Conservation (phyloP, 2,888 invertebrate species). For the Drosophila diplacantha region DNA sequence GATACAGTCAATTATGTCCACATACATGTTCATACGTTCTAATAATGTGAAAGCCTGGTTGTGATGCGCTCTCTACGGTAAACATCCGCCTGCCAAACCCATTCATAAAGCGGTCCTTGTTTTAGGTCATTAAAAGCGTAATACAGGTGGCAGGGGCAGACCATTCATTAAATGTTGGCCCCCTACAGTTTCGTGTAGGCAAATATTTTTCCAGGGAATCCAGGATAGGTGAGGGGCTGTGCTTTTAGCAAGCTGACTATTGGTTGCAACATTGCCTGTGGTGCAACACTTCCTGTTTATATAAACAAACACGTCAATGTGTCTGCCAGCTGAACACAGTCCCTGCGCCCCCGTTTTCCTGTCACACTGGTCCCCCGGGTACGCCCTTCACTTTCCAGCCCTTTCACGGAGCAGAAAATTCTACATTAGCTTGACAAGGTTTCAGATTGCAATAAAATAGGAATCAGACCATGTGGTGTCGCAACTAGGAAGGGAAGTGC, state of each 20-base stretch:
- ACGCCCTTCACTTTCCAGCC: conserved; percentile 20
- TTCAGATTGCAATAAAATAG: conserved; percentile 57
- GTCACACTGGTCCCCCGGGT: conserved; percentile 3
- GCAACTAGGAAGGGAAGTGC: conserved; percentile 20
- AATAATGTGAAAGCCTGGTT: conserved; percentile 3
- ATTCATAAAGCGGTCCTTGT: conserved; percentile 14
- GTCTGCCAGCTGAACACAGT: conserved; percentile 40
- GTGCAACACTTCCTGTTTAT: conserved; percentile 69
- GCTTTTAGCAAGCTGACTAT: conserved; percentile 33
- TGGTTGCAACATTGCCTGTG: conserved; percentile 55
- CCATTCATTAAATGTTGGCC: conserved; percentile 70
- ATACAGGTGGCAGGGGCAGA: conserved; percentile 35
- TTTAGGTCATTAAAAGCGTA: conserved; percentile 59
- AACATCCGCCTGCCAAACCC: conserved; percentile 33
- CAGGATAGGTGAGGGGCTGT: background rate
- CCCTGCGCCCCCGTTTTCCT: background rate
- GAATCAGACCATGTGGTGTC: background rate
- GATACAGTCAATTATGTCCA: conserved; percentile 9
- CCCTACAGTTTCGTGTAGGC: conserved; percentile 66
- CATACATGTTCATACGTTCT: background rate
- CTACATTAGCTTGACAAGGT: conserved; percentile 65
- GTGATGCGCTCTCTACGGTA: conserved; percentile 8
- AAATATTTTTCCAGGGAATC: conserved; percentile 59
- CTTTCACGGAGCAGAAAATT: conserved; percentile 40
- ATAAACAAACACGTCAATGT: conserved; percentile 68